phyloP scores from a whole-genome alignment of 1,140 invertebrate species.

The Grapholita molesta region DNA sequence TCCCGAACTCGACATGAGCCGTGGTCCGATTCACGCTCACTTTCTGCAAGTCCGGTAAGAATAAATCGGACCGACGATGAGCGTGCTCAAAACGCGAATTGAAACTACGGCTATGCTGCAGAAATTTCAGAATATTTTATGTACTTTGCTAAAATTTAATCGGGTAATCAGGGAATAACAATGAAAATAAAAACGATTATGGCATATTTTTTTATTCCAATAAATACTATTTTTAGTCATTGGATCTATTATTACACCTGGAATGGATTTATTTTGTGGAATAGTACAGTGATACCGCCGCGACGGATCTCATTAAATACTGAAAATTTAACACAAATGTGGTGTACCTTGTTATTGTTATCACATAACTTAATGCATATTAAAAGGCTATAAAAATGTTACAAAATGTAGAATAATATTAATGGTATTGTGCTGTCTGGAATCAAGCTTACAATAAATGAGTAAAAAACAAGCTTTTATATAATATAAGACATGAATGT shows the following conservation, averaged over 20 bases:
- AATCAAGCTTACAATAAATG: background rate
- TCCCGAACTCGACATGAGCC: no score
- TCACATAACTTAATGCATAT: constrained; percentile 17
- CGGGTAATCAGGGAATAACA: background rate
- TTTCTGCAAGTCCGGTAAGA: no score
- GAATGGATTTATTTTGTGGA: constrained; percentile 32
- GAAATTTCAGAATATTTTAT: no score
- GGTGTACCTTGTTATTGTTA: constrained; percentile 22
- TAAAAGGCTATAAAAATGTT: background rate
- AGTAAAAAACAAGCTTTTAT: background rate
- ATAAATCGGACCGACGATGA: no score
- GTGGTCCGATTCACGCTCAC: no score
- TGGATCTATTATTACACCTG: constrained; percentile 25
- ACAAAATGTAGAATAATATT: background rate
- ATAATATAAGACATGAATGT: constrained; percentile 7
- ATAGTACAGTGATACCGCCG: background rate
- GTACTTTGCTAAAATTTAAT: no score
- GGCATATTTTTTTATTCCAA: constrained; percentile 35
- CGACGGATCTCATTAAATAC: background rate
- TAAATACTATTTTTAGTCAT: constrained; percentile 28
- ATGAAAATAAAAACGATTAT: constrained; percentile 19
- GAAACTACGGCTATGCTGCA: no score
- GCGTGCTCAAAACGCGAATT: no score
- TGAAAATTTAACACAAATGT: constrained; percentile 12
- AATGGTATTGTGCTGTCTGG: constrained; percentile 11